These are phyloP conservation scores for Tachina fera DNA, from an alignment of 2,888 invertebrate species.

Conservation along the genomic window DNA sequence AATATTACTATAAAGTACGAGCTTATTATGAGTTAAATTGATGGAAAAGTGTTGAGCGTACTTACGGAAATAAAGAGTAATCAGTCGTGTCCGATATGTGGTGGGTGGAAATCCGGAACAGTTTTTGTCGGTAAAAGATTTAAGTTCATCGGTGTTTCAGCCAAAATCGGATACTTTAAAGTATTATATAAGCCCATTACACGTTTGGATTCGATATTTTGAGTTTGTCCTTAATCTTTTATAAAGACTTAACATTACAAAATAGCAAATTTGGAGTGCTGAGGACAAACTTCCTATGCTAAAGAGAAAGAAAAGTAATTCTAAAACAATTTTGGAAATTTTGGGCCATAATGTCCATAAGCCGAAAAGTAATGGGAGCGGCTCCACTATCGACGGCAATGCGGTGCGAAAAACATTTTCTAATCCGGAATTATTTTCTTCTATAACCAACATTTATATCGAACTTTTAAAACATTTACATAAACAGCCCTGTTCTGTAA, in stretches of 20 bases:
- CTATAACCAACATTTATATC: background rate
- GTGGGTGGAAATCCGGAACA: conserved; percentile 32
- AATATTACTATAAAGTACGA: background rate
- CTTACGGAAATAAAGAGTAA: background rate
- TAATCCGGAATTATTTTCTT: background rate
- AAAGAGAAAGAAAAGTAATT: background rate
- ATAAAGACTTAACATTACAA: background rate
- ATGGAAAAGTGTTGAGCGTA: background rate
- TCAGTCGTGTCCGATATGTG: conserved; percentile 19
- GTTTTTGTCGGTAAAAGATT: conserved; percentile 31
- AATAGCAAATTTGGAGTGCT: background rate
- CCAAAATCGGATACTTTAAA: background rate
- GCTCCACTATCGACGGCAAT: background rate
- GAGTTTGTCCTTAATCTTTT: background rate
- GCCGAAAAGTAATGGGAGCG: conserved; percentile 3
- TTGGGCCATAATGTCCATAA: background rate
- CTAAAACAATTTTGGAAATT: background rate
- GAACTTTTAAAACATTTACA: background rate
- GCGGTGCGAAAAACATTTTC: background rate
- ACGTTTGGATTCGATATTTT: conserved; percentile 1
- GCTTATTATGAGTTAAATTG: background rate
- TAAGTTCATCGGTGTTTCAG: background rate
- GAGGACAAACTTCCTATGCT: background rate
- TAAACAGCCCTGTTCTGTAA: too few species aligned
- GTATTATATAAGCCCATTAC: background rate